phyloP scores from a whole-genome alignment of 1,140 invertebrate genomes.

The Lepidurus apus region DNA sequence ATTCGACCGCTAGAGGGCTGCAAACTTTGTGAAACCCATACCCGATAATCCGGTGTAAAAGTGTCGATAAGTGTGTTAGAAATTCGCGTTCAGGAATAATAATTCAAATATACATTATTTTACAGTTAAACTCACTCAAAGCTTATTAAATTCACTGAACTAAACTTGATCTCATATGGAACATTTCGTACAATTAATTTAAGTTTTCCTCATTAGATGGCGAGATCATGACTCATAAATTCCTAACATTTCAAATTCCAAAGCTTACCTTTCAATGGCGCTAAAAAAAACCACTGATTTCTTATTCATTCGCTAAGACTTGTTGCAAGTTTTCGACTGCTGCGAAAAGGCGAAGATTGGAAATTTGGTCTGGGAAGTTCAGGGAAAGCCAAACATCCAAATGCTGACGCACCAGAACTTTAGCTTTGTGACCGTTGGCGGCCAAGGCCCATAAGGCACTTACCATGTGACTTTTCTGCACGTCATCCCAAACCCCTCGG shows the following conservation, averaged over 20 bases:
- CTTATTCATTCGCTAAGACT: not conserved
- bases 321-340: not conserved
- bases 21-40: not conserved
- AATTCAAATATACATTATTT: slow-evolving; percentile 16
- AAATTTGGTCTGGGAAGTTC: not conserved
- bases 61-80: not conserved
- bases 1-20: not conserved
- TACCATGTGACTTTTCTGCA: not conserved
- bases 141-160: not conserved
- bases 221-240: too few species aligned
- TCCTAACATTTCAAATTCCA: too few species aligned
- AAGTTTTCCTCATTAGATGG: too few species aligned
- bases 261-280: too few species aligned
- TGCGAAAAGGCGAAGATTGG: not conserved
- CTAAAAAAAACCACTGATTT: not conserved
- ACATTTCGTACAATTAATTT: too few species aligned
- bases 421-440: not conserved
- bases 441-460: not conserved
- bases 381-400: not conserved
- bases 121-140: not conserved
- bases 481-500: not conserved
- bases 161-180: not conserved
- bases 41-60: not conserved
- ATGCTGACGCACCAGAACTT: slow-evolving; percentile 2
- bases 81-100: slow-evolving; percentile 8